Conservation (phyloP, 2,797 vertebrate genomes). For the Falco berigora region DNA sequence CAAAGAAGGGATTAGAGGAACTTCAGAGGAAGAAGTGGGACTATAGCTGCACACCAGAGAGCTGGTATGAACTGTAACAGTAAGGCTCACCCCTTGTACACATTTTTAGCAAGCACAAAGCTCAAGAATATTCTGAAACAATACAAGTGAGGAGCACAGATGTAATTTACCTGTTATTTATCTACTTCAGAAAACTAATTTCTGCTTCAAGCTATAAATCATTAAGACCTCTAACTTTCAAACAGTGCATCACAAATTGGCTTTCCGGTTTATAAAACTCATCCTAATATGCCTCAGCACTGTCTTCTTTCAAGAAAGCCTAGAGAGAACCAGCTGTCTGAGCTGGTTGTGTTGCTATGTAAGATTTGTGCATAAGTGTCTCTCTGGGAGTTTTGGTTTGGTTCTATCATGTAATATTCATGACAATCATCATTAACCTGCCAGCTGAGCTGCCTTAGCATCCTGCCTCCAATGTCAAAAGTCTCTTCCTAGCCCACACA, state of each 20-base stretch:
- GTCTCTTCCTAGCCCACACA: not conserved
- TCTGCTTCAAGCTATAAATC: constrained; percentile 29
- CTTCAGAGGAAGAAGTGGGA: not conserved
- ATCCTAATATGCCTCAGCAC: not conserved
- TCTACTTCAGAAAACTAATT: not conserved
- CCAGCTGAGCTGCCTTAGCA: not conserved
- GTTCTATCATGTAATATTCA: constrained; percentile 48
- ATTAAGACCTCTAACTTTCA: not conserved
- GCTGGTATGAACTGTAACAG: not conserved
- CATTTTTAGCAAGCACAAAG: not conserved
- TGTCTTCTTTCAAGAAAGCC: constrained; percentile 18
- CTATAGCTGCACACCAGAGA: not conserved
- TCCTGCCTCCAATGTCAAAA: constrained; percentile 14
- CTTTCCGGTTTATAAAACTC: constrained; percentile 24
- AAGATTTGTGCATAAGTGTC: not conserved
- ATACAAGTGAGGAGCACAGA: not conserved
- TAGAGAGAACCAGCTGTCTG: constrained; percentile 19
- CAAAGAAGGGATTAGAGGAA: not conserved
- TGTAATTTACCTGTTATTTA: not conserved
- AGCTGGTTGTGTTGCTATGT: not conserved
- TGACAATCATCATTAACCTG: constrained; percentile 31
- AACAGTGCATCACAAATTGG: not conserved
- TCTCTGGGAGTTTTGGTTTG: constrained; percentile 50
- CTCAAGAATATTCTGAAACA: not conserved
- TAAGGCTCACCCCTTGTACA: not conserved